phyloP scores from a whole-genome alignment of 2,113 vertebrate genomes.

The Verasper variegatus region DNA sequence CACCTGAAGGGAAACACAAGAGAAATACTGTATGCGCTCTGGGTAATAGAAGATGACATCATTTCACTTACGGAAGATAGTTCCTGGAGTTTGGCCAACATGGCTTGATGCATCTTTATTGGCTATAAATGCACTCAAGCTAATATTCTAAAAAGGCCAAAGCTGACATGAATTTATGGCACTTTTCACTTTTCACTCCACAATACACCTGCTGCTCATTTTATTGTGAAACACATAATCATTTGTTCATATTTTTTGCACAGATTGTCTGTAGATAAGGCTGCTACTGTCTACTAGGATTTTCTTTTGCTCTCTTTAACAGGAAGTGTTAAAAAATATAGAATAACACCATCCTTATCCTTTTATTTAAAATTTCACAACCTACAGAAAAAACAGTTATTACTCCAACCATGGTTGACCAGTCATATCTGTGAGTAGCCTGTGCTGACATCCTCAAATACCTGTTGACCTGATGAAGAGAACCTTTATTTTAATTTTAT shows the following conservation, averaged over 20 bases:
- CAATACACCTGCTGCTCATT: neutral
- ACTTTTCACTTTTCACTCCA: neutral
- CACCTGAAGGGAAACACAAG: neutral
- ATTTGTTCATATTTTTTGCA: too few relatives aligned
- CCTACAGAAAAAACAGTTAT: too few relatives aligned
- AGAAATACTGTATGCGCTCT: neutral
- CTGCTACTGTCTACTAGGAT: too few relatives aligned
- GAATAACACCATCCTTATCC: neutral
- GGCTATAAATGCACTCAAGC: neutral
- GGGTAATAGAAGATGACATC: neutral
- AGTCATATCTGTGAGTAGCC: conserved; percentile 22
- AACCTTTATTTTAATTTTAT: neutral
- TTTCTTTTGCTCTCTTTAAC: too few relatives aligned
- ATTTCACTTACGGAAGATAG: neutral
- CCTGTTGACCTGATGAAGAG: too few relatives aligned
- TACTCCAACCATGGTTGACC: neutral
- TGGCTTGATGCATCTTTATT: neutral
- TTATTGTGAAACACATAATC: too few relatives aligned
- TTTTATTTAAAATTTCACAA: too few relatives aligned
- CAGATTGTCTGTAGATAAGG: too few relatives aligned
- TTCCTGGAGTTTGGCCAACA: neutral
- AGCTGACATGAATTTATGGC: neutral
- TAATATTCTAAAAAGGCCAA: neutral
- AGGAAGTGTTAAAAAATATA: neutral
- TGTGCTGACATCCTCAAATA: conserved; percentile 16